Conservation (phyloP, 2,888 invertebrate species). For the Tetranychus truncatus region DNA sequence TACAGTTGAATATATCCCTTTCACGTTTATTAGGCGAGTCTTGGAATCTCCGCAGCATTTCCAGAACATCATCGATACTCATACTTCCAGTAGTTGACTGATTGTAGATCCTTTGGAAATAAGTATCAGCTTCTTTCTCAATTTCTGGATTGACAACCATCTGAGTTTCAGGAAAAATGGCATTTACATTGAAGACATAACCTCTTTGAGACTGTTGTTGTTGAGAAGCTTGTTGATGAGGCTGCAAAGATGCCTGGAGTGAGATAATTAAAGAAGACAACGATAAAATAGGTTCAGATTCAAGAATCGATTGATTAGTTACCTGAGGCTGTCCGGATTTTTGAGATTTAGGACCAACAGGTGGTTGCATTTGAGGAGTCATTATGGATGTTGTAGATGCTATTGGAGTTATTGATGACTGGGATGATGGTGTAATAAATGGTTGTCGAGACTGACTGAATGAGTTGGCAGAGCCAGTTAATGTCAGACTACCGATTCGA, state of each 20-base stretch:
- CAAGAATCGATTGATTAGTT: background rate
- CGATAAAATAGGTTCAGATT: too few species aligned
- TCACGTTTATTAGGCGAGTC: constrained; percentile 72
- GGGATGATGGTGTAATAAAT: background rate
- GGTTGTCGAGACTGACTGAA: constrained; percentile 9
- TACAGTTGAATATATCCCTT: constrained; percentile 73
- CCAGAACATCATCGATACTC: constrained; percentile 74
- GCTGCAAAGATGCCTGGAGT: background rate
- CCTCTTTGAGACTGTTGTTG: constrained; percentile 4
- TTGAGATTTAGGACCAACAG: constrained; percentile 4
- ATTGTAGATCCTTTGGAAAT: constrained; percentile 94
- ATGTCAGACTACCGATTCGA: background rate
- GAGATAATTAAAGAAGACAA: background rate
- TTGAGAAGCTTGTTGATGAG: background rate
- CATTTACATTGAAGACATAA: background rate
- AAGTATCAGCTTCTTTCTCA: constrained; percentile 95
- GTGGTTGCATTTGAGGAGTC: constrained; percentile 10
- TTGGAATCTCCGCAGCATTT: constrained; percentile 85
- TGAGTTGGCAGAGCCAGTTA: constrained; percentile 1
- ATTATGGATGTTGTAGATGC: constrained; percentile 9
- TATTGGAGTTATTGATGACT: constrained; percentile 1
- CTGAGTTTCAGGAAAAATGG: background rate
- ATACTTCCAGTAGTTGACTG: constrained; percentile 52
- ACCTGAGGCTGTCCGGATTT: background rate
- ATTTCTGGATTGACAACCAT: constrained; percentile 43